Evolutionary conservation across 1,140 invertebrate genomes (phyloP), one percentile per base, ranked within the genome.

Genomic region (Aethina tumida): DNA sequence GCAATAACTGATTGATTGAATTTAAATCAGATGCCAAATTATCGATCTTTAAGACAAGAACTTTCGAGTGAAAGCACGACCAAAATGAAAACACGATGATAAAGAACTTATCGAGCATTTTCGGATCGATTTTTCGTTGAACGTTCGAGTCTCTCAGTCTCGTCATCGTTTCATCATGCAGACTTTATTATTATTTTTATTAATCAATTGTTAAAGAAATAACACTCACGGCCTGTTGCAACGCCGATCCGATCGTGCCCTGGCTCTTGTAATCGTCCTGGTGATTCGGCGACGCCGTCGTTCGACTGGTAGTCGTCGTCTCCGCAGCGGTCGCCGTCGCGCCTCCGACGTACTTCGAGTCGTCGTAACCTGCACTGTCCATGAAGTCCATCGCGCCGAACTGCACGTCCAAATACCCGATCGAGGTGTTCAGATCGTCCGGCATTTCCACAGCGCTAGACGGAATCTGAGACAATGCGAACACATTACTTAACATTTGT

Each of bases 401-500:
- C 64, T 95, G 90, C 30, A 95, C 87, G 68, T 94, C 90, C 30
- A 97, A 70, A 50, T 83, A 81, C 43, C 75, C 75, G 43, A 87
- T 82, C 43, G 51, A 75, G 38, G 72, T 71, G 16, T 78, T 77
- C 38, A 77, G 69, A 62, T 92, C 89, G 32, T 86, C 88, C 0
- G 81, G 92, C 92, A 97, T 97, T 63, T 96, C 91, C 17, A 97
- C 92, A 28, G 91, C 92, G 41, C 79, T 86, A 10, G 87, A 76
- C 20, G 91, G 92, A 51, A 97, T 96, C 79, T 84, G 53, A 12
- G 63, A 60, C 15, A 35, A 19, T n/a, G n/a, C n/a, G n/a, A n/a
- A n/a, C n/a, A n/a, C n/a, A n/a, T n/a, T n/a, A n/a, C n/a, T n/a
- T n/a, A n/a, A n/a, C n/a, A n/a, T n/a, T n/a, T n/a, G n/a, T n/a